phyloP scores from a whole-genome alignment of 2,888 invertebrate genomes.

The Torymus tubicola region DNA sequence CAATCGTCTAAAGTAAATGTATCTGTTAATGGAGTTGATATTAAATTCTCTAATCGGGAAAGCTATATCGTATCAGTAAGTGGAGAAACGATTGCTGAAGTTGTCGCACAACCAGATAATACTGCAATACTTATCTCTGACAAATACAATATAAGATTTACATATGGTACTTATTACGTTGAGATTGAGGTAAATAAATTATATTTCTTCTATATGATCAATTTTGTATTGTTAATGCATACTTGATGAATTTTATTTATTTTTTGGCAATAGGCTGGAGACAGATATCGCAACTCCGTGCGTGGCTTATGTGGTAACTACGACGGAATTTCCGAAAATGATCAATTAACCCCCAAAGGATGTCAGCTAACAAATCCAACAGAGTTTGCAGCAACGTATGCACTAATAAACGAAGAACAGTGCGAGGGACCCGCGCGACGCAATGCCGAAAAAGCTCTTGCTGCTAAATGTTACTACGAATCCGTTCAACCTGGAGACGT shows the following conservation, averaged over 20 bases:
- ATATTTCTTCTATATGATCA: too few relatives aligned
- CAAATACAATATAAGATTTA: constrained; percentile 76
- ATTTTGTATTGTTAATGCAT: background rate
- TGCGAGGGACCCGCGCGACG: constrained; percentile 77
- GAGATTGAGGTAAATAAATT: constrained; percentile 68
- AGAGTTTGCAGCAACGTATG: constrained; percentile 80
- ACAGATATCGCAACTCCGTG: constrained; percentile 78
- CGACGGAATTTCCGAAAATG: constrained; percentile 80
- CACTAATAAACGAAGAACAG: constrained; percentile 75
- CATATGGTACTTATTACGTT: constrained; percentile 81
- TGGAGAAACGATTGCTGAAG: constrained; percentile 73
- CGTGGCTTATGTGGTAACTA: constrained; percentile 84
- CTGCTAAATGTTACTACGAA: constrained; percentile 74
- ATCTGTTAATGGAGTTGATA: too few relatives aligned
- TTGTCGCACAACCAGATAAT: constrained; percentile 77
- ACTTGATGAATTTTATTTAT: constrained; percentile 1
- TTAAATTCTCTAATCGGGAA: too few relatives aligned
- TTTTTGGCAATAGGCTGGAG: constrained; percentile 64
- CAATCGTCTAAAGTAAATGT: constrained; percentile 65
- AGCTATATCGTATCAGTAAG: constrained; percentile 11
- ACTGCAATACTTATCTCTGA: constrained; percentile 79
- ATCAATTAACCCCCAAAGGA: constrained; percentile 80
- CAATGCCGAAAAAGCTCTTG: constrained; percentile 75
- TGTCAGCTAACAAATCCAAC: constrained; percentile 78
- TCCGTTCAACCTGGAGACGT: constrained; percentile 73